Conservation (phyloP, 1,140 invertebrate species). For the Lepeophtheirus salmonis region DNA sequence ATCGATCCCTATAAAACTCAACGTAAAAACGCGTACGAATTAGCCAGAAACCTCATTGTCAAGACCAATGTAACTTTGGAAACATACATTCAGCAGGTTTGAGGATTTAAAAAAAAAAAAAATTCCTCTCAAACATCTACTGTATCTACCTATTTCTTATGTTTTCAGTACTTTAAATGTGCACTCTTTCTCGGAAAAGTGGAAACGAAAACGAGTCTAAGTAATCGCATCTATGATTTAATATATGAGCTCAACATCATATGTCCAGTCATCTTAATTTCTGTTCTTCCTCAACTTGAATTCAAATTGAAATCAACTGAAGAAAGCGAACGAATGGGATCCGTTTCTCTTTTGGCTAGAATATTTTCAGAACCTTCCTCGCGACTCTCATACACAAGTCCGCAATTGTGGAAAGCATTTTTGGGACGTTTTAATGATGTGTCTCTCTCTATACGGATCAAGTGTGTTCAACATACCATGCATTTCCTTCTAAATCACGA, state of each 20-base stretch:
- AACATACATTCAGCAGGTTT: constrained; percentile 77
- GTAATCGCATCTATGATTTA: constrained; percentile 60
- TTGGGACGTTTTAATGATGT: constrained; percentile 90
- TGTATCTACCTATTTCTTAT: background rate
- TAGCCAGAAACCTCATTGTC: constrained; percentile 75
- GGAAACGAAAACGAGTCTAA: constrained; percentile 33
- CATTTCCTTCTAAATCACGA: constrained; percentile 89
- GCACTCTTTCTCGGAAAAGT: constrained; percentile 76
- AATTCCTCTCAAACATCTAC: background rate
- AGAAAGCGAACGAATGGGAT: constrained; percentile 61
- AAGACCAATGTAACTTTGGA: constrained; percentile 79
- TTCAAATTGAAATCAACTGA: constrained; percentile 74
- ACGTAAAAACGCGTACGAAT: constrained; percentile 65
- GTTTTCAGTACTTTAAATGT: constrained; percentile 75
- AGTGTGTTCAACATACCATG: constrained; percentile 93
- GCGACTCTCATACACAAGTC: constrained; percentile 21
- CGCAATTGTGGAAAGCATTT: constrained; percentile 64
- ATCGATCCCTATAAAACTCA: constrained; percentile 85
- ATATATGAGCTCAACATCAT: constrained; percentile 93
- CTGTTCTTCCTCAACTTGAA: constrained; percentile 80
- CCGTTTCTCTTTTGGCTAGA: constrained; percentile 70
- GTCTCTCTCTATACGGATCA: constrained; percentile 67
- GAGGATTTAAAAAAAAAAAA: constrained; percentile 25
- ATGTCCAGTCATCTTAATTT: constrained; percentile 61
- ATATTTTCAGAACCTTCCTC: constrained; percentile 67